phyloP scores from a whole-genome alignment of 2,888 invertebrate species.

The Caradrina clavipalpis region DNA sequence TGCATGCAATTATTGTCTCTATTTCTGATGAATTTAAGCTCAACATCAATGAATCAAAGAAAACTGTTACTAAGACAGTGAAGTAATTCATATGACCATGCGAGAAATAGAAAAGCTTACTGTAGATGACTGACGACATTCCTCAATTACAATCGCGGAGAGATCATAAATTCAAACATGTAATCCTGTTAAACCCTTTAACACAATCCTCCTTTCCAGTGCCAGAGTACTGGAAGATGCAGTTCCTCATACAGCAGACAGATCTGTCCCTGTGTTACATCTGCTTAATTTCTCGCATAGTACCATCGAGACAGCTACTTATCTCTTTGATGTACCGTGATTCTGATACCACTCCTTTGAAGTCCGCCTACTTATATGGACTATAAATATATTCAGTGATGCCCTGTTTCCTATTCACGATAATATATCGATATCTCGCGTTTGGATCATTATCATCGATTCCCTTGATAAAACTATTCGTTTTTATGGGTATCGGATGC shows the following conservation, averaged over 20 bases:
- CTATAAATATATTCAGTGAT: constrained; percentile 66
- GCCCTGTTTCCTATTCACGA: constrained; percentile 58
- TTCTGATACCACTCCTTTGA: constrained; percentile 61
- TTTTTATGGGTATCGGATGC: constrained; percentile 27
- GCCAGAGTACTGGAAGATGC: constrained; percentile 17
- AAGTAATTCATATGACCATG: background rate
- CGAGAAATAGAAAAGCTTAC: constrained; percentile 15
- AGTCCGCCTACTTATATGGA: constrained; percentile 57
- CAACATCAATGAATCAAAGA: no score
- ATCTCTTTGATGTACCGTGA: constrained; percentile 63
- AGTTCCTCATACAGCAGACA: constrained; percentile 30
- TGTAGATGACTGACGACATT: constrained; percentile 23
- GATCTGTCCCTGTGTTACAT: constrained; percentile 42
- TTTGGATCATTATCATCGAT: constrained; percentile 49
- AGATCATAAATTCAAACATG: constrained; percentile 27
- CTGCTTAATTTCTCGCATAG: constrained; percentile 42
- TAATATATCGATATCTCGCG: constrained; percentile 49
- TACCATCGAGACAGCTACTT: constrained; percentile 51
- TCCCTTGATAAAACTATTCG: constrained; percentile 40
- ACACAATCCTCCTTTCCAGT: constrained; percentile 1
- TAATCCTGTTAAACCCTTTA: constrained; percentile 31
- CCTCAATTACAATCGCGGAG: constrained; percentile 5
- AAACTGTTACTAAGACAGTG: background rate
- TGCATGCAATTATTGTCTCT: no score
- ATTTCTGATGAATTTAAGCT: no score